Base-by-base conservation (phyloP, 1,140 invertebrate genomes). In the Piezodorus guildinii region DNA sequence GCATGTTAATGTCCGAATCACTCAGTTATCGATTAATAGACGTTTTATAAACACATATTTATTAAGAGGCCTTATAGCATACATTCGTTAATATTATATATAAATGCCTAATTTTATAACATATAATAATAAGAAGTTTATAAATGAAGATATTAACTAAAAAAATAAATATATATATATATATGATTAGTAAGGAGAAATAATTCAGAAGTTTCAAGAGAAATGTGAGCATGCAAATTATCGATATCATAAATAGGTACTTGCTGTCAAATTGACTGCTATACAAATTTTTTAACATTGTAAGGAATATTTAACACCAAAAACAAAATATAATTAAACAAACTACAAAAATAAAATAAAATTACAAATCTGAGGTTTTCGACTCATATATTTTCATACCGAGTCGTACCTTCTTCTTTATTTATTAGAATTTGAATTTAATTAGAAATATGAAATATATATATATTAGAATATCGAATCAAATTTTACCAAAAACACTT, bases 61-160 rank as follows among this genome's bases (percentile, higher is more conserved):
- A 60, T 60, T 34, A 60, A 60, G 58, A 60, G 58, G 58, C 58
- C 58, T 60, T 60, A 60, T 19, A 39, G 27, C 30, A 34, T 60
- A 60, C 39, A 60, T 30, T 34, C 27, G 17, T 17, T 30, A 34
- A 60, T 58, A 58, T 27, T 49, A 49, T 49, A n/a, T n/a, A 49
- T 49, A 49, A 27, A 60, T 34, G 58, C 58, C 58, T 60, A 60
- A 60, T 60, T 60, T 60, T 60, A 34, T 60, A 60, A 58, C 23
- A 58, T 60, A 34, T 34, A 43, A 17, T 34, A 43, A 17, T 19
- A 49, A 39, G 30, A n/a, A 30, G 17, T 60, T 60, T 60, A 30
- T 60, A 30, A 27, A 27, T 34, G 39, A 27, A 60, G 39, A 39
- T 34, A 39, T 30, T 17, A 30, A 60, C 30, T 39, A 39, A 17